phyloP scores from a whole-genome alignment of 1,140 invertebrate species.

The Pollicipes pollicipes region DNA sequence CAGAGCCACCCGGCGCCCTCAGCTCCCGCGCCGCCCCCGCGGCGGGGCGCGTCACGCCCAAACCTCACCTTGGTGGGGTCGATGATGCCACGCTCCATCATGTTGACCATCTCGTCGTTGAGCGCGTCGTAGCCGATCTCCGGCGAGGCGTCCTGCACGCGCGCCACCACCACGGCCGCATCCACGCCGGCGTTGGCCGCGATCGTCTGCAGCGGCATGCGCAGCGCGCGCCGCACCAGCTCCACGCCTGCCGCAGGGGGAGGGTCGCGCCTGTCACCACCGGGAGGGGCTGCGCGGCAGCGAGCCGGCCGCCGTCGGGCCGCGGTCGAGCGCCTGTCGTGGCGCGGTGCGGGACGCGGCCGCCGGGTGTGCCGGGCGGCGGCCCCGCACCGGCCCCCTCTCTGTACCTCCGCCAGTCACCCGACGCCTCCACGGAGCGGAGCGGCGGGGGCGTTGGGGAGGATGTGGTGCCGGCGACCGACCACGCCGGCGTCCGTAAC shows the following conservation, averaged over 20 bases:
- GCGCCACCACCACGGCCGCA: conserved; percentile 85
- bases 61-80: conserved; percentile 90
- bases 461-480: not conserved
- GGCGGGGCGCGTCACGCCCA: not conserved
- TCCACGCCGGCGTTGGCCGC: conserved; percentile 93
- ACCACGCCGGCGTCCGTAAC: too few species aligned
- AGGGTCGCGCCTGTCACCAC: too few species aligned
- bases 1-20: too few species aligned
- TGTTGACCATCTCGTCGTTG: conserved; percentile 84
- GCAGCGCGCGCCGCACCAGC: conserved; percentile 77
- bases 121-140: conserved; percentile 91
- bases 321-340: too few species aligned
- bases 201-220: conserved; percentile 88
- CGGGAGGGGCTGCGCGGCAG: too few species aligned
- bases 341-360: too few species aligned
- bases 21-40: too few species aligned
- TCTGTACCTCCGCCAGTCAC: not conserved
- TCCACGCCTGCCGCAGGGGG: conserved; percentile 44
- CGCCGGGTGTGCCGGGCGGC: too few species aligned
- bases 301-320: too few species aligned
- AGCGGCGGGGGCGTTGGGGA: not conserved
- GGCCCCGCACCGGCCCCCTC: too few species aligned
- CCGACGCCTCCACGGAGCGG: not conserved
- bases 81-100: conserved; percentile 95
- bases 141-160: conserved; percentile 43